Evolutionary conservation across 2,888 invertebrate genomes (phyloP).

Genomic region (Acanthoscelides obtectus): DNA sequence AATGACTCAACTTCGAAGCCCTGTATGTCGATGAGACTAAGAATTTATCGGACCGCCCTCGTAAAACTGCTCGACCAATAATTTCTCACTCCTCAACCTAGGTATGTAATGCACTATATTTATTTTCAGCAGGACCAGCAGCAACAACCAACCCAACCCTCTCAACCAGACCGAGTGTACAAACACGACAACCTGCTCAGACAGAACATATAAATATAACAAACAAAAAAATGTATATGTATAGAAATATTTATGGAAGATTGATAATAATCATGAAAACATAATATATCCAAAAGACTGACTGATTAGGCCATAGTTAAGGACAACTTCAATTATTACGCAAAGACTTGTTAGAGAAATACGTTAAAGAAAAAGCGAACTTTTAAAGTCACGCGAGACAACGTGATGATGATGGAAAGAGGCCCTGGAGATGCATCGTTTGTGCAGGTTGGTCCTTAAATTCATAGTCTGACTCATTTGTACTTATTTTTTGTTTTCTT

Average conservation of each 20-base stretch:
- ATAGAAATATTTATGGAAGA: background rate
- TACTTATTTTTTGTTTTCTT: no score
- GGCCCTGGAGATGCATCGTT: background rate
- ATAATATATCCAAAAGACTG: conserved; percentile 18
- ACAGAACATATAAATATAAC: background rate
- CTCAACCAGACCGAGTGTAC: background rate
- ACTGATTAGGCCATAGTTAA: conserved; percentile 32
- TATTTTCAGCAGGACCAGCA: background rate
- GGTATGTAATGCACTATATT: no score
- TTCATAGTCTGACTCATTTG: no score
- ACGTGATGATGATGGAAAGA: background rate
- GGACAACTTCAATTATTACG: conserved; percentile 1
- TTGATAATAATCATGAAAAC: background rate
- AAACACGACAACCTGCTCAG: background rate
- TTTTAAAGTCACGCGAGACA: background rate
- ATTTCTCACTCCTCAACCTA: no score
- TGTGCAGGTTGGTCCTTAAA: background rate
- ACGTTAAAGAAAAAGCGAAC: background rate
- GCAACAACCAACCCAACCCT: background rate
- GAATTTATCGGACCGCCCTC: no score
- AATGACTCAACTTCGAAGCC: no score
- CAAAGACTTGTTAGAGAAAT: background rate
- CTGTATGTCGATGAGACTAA: no score
- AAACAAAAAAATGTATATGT: background rate
- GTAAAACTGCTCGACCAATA: no score